phyloP scores from a whole-genome alignment of 2,113 vertebrate genomes.

The Hylia prasina region DNA sequence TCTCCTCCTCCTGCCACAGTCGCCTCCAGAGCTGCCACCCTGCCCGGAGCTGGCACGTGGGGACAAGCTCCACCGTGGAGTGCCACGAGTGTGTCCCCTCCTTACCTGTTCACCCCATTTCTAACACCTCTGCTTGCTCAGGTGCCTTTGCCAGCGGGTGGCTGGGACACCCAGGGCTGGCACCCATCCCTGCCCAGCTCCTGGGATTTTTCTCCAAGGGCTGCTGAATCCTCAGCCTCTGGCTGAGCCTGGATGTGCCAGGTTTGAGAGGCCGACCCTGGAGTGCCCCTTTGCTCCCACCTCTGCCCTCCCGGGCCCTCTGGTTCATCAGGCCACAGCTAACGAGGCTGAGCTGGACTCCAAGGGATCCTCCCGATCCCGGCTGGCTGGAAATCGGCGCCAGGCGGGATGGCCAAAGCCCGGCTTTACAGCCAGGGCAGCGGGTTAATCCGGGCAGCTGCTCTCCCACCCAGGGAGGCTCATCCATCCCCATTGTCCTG shows the following conservation, averaged over 20 bases:
- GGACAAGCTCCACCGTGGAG: not conserved
- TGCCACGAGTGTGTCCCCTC: not conserved
- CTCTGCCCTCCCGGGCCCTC: not conserved
- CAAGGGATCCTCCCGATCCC: not conserved
- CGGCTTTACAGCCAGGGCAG: not conserved
- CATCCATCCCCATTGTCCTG: not conserved
- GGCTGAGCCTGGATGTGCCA: not conserved
- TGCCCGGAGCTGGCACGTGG: not conserved
- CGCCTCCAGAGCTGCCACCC: not conserved
- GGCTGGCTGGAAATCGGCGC: not conserved
- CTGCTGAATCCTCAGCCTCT: not conserved
- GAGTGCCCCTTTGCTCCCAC: fast-evolving
- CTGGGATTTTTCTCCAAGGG: not conserved
- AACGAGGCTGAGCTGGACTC: not conserved
- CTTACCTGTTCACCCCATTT: not conserved
- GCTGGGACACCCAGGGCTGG: not conserved
- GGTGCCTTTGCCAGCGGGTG: not conserved
- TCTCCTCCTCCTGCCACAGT: not conserved
- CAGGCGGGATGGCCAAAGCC: not conserved
- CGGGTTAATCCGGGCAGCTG: not conserved
- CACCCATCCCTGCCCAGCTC: not conserved
- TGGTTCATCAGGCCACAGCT: not conserved
- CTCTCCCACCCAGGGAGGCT: not conserved
- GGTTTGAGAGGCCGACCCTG: not conserved
- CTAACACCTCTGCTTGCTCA: not conserved